Base-by-base conservation (phyloP, 37 sponge, comb jelly and placozoan species). In the Halisarca cf. caerulea region DNA sequence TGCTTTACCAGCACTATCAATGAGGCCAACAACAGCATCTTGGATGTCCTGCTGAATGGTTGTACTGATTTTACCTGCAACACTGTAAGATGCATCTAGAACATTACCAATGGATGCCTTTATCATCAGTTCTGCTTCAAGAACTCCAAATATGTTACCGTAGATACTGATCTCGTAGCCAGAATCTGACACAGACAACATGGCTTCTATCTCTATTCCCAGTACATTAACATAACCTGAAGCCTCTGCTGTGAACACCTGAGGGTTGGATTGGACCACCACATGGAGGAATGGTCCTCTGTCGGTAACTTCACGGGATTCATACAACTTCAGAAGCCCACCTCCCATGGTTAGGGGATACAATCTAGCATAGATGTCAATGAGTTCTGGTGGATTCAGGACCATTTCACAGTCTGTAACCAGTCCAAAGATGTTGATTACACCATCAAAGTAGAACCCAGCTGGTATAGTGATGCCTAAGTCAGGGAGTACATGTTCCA, bases 361-460 rank as follows among this genome's bases (percentile, higher is more conserved):
- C 66, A 85, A 36, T 24, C 38, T 74, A 44, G 18, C 69, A 21
- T 2, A 34, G n/a, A 85, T 25, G 14, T 78, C 43, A 7, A 85
- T 33, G 7, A 75, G 32, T 35, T 27, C 77, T 21, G 86, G 79
- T 23, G 59, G 72, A 78, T 58, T 42, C 4, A 85, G 4, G 35
- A n/a, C 18, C 0, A 85, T 34, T 3, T 85, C 86, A 27, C 39
- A 60, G 23, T 18, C 32, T 28, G 58, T 58, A 23, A 0, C 0
- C 6, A 85, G 66, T 40, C 86, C 86, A 62, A 85, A 38, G 27
- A 85, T 85, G 53, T 78, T 85, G 51, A 78, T 44, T 0, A 78
- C 78, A 43, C 86, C 86, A 28, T 78, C 58, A 45, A 78, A 78
- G 33, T 53, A 43, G 37, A 78, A 78, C 1, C 86, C 86, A 0